Conservation (phyloP, 2,888 invertebrate genomes). For the Girardia tigrina region DNA sequence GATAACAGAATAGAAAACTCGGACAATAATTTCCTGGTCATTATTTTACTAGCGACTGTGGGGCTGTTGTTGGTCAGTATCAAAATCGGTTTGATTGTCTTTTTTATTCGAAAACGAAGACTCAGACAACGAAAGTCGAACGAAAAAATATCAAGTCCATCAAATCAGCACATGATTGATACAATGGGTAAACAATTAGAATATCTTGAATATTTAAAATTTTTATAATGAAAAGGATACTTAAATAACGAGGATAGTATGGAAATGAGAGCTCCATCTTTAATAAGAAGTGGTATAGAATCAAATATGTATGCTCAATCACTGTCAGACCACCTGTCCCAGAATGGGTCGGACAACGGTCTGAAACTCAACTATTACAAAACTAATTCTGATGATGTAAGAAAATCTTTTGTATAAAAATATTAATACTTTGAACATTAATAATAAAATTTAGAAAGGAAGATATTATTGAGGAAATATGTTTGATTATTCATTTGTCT, state of each 20-base stretch:
- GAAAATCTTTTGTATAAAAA: no score
- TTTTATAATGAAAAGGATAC: neutral
- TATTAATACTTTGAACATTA: no score
- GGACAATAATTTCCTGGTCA: neutral
- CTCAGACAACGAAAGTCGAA: neutral
- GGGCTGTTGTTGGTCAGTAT: neutral
- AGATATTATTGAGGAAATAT: no score
- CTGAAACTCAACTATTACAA: neutral
- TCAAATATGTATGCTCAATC: neutral
- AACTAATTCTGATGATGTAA: neutral
- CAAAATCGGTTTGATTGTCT: neutral
- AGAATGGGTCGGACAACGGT: neutral
- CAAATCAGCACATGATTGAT: neutral
- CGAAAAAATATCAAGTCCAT: neutral
- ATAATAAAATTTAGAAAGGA: no score
- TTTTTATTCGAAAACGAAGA: neutral
- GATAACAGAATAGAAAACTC: no score
- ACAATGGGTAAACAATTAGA: neutral
- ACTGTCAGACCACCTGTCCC: neutral
- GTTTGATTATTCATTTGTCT: no score
- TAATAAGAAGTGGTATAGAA: neutral
- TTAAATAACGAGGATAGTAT: neutral
- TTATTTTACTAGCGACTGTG: neutral
- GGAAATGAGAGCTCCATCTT: neutral
- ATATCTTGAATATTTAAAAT: no score